Base-by-base conservation (phyloP, 2,113 vertebrate genomes). In the Malurus cyaneus region DNA sequence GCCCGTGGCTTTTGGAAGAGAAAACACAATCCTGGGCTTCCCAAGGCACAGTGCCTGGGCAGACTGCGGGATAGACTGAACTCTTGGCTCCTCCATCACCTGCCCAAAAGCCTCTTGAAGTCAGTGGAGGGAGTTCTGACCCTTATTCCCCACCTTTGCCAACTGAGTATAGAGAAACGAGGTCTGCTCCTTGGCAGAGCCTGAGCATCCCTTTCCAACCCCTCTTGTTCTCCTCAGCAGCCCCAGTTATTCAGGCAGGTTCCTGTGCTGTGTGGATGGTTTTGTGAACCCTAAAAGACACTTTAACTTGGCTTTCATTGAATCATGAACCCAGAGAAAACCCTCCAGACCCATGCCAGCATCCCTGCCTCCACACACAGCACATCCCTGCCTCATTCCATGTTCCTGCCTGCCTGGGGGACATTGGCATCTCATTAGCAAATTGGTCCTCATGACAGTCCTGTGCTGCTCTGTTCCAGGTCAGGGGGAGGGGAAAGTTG, bases 331-430 rank as follows among this genome's bases (percentile, higher is more conserved):
- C 19, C 31, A 47, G 36, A 44, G 52, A 53, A 79, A 91, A 20
- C 24, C 42, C 12, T 57, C 16, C 32, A 79, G 66, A 61, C 14
- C 53, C 42, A 11, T 3, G 18, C 11, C 31, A 24, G 24, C 6
- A 4, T 19, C 36, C 20, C 57, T 71, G 36, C 46, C 41, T 57
- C 50, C 80, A 24, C 1, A 56, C 18, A 36, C 15, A 74, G 28
- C 0, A 0, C 50, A 67, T n/a, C 80, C 60, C 59, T 46, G 42
- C 1, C 5, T 62, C 1, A 0, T 26, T 77, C 64, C 9, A 0
- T 20, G n/a, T 57, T 47, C 36, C 71, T 91, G 29, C 47, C 42
- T 76, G 89, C 71, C 54, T 14, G 14, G 18, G 36, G 73, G 50
- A 53, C 5, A 32, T 28, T 1, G 9, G 18, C 41, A 69, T 67